Percentiles rank a stretch among this genome's conserved stretches.
Conservation (phyloP, 2,797 vertebrate genomes). For the Microctenopoma steveboyesi region DNA sequence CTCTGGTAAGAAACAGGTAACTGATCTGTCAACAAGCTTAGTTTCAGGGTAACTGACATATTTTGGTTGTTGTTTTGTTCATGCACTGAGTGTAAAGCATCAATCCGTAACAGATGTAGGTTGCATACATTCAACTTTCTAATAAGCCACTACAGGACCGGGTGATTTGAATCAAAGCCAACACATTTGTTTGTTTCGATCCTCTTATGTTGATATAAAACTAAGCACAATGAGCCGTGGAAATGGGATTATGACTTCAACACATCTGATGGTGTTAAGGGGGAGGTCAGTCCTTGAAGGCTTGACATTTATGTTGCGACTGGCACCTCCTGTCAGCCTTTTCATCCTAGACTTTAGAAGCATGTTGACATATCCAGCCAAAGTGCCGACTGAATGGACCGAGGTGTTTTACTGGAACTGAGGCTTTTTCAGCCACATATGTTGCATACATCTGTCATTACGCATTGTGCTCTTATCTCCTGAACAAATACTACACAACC, state of each 20-base stretch:
- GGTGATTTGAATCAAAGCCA: constrained; percentile 1
- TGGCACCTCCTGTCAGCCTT: neutral
- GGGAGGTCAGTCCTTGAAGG: constrained; percentile 18
- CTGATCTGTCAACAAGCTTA: constrained; percentile 1
- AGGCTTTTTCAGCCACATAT: constrained; percentile 1
- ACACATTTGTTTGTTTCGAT: neutral
- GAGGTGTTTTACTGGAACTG: neutral
- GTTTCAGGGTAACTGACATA: neutral
- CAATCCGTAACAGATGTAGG: neutral
- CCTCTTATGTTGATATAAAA: neutral
- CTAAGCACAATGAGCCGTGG: neutral
- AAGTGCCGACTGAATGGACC: neutral
- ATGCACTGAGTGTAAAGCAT: neutral
- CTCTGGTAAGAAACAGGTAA: constrained; percentile 33
- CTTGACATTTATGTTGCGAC: constrained; percentile 20
- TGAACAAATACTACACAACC: constrained; percentile 20
- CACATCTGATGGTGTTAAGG: constrained; percentile 24
- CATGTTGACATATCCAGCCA: constrained; percentile 30
- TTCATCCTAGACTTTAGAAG: constrained; percentile 18
- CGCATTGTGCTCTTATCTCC: constrained; percentile 46
- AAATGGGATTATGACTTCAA: constrained; percentile 16
- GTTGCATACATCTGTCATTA: constrained; percentile 40
- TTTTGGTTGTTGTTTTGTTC: neutral
- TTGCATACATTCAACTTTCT: constrained; percentile 3
- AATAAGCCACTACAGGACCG: neutral